phyloP scores from a whole-genome alignment of 2,888 invertebrate species.

The Nemapogon koenigi region DNA sequence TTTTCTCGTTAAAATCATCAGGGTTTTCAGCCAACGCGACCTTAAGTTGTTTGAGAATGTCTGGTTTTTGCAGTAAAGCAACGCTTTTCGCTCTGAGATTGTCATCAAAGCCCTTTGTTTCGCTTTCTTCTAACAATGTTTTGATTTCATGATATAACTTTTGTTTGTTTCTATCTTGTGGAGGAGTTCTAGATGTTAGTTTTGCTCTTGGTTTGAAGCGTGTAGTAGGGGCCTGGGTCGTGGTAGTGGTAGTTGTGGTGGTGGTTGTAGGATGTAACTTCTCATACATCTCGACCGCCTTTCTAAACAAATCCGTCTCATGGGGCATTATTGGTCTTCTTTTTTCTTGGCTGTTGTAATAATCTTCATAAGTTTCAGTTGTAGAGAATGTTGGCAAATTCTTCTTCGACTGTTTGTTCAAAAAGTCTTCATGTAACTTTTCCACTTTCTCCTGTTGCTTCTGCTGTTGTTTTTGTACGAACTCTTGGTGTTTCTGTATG shows the following conservation, averaged over 20 bases:
- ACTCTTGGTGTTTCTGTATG: constrained; percentile 78
- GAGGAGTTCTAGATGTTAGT: constrained; percentile 42
- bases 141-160: constrained; percentile 67
- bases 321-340: constrained; percentile 66
- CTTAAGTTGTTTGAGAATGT: constrained; percentile 76
- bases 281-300: constrained; percentile 71
- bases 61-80: constrained; percentile 71
- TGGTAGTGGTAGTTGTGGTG: constrained; percentile 71
- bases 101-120: constrained; percentile 64
- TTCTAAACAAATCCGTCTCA: constrained; percentile 69
- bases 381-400: constrained; percentile 56
- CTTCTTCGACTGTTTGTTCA: constrained; percentile 72
- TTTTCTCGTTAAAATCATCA: constrained; percentile 69
- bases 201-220: constrained; percentile 39
- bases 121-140: constrained; percentile 57
- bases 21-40: constrained; percentile 75
- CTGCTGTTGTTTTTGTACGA: constrained; percentile 80
- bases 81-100: constrained; percentile 53
- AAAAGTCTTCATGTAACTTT: constrained; percentile 73
- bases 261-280: constrained; percentile 73
- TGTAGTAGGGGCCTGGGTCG: constrained; percentile 40
- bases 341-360: constrained; percentile 40
- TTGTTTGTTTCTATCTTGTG: constrained; percentile 60
- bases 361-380: constrained; percentile 54
- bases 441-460: constrained; percentile 79